Conservation (phyloP, 30 jellyfish, hydroid and myxozoan genomes). For the Turritopsis rubra region DNA sequence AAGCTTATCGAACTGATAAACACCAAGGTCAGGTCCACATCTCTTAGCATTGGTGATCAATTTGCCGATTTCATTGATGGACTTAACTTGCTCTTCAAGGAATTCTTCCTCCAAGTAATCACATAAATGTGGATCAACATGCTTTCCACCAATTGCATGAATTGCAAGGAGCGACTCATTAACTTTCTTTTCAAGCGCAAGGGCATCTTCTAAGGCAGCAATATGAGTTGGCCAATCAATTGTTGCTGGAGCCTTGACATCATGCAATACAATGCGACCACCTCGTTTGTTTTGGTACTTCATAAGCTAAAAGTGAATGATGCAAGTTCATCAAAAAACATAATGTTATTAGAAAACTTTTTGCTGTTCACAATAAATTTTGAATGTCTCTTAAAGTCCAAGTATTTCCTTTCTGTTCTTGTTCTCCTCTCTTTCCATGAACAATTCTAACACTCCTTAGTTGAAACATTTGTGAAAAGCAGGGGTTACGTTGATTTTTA, state of each 20-base stretch:
- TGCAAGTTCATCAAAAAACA: no score
- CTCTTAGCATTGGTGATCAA: constrained; percentile 82
- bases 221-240: constrained; percentile 79
- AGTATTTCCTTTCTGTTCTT: no score
- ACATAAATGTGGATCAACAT: constrained; percentile 81
- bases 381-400: no score
- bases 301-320: constrained; percentile 55
- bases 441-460: no score
- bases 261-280: constrained; percentile 76
- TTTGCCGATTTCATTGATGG: constrained; percentile 77
- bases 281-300: constrained; percentile 92
- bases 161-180: constrained; percentile 73
- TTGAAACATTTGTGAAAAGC: no score
- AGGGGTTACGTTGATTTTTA: no score
- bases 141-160: constrained; percentile 57
- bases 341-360: no score
- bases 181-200: constrained; percentile 80
- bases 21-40: constrained; percentile 96
- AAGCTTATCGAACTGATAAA: constrained; percentile 72
- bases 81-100: constrained; percentile 82
- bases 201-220: constrained; percentile 87
- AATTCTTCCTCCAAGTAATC: constrained; percentile 76
- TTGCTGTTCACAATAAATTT: no score
- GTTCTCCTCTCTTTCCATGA: no score
- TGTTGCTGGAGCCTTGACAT: constrained; percentile 69